A percentile compares a stretch with the other conserved stretches of the same genome.
phyloP scores from a whole-genome alignment of 2,113 vertebrate genomes.

The Phodopus roborovskii region DNA sequence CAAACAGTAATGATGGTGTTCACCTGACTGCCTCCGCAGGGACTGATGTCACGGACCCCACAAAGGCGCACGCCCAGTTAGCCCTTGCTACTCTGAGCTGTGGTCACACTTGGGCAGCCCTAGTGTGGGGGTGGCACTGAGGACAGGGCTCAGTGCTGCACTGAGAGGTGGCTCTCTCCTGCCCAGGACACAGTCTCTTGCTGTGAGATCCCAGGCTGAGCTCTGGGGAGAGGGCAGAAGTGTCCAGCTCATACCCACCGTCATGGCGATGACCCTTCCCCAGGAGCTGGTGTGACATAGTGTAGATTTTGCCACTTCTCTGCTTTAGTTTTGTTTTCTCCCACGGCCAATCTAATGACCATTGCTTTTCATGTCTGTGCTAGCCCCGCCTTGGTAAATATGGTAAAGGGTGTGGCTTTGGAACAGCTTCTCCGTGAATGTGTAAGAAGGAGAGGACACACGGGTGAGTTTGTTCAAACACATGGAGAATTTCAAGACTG shows the following conservation, averaged over 20 bases:
- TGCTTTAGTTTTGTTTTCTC: not conserved
- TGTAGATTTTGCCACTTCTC: not conserved
- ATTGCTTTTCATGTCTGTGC: not conserved
- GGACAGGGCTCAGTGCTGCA: fast-evolving
- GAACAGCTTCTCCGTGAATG: not conserved
- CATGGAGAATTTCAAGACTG: not conserved
- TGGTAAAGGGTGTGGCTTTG: not conserved
- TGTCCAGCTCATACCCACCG: fast-evolving
- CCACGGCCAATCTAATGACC: not conserved
- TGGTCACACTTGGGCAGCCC: not conserved
- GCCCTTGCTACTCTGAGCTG: not conserved
- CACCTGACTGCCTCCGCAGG: not conserved
- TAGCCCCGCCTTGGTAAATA: not conserved
- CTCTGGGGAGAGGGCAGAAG: not conserved
- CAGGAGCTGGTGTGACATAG: not conserved
- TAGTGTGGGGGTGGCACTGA: not conserved
- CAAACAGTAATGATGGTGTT: not conserved
- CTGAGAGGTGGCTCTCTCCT: not conserved
- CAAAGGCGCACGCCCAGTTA: not conserved
- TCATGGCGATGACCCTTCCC: not conserved
- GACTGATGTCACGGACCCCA: not conserved
- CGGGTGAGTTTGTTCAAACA: not conserved
- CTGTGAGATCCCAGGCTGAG: not conserved
- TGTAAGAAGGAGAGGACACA: not conserved
- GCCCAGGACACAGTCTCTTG: not conserved